Conservation (phyloP, 2,888 invertebrate species). For the Xiphydria camelus region DNA sequence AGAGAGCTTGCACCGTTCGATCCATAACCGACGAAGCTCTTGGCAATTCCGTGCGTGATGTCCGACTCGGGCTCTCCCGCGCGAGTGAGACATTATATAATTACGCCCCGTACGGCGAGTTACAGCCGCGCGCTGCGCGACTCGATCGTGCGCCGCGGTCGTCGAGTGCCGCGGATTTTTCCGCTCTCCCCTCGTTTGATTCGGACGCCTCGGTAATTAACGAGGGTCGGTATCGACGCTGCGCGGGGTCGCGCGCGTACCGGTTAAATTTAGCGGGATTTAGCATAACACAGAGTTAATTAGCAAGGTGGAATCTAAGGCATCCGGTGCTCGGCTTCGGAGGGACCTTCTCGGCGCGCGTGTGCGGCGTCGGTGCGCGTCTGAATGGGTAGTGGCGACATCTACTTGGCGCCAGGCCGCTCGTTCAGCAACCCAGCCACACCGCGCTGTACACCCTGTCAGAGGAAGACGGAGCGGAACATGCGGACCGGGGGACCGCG, state of each 20-base stretch:
- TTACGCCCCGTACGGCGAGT: background rate
- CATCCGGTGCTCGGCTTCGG: slow-evolving; percentile 23
- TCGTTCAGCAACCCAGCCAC: slow-evolving; percentile 34
- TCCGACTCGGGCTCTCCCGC: background rate
- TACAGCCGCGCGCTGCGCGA: too few relatives aligned
- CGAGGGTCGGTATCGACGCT: slow-evolving; percentile 3
- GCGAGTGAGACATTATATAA: background rate
- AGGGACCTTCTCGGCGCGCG: slow-evolving; percentile 1
- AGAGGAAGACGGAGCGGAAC: slow-evolving; percentile 30
- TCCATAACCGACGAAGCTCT: too few relatives aligned
- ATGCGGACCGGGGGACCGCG: slow-evolving; percentile 18
- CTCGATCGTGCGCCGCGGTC: too few relatives aligned
- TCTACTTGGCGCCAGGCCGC: slow-evolving; percentile 50
- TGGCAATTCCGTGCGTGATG: too few relatives aligned
- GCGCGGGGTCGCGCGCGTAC: slow-evolving; percentile 10
- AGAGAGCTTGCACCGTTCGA: too few relatives aligned
- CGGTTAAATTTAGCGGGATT: slow-evolving; percentile 50
- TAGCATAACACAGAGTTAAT: slow-evolving; percentile 56
- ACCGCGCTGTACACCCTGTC: slow-evolving; percentile 23
- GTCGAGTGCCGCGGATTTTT: background rate
- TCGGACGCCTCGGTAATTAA: slow-evolving; percentile 3
- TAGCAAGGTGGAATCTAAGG: slow-evolving; percentile 53
- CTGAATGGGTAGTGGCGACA: slow-evolving; percentile 41
- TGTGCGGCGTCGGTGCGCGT: slow-evolving; percentile 12
- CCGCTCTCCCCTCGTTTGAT: slow-evolving; percentile 8